Base-by-base conservation (phyloP, 2,113 vertebrate species). In the Seriola aureovittata region DNA sequence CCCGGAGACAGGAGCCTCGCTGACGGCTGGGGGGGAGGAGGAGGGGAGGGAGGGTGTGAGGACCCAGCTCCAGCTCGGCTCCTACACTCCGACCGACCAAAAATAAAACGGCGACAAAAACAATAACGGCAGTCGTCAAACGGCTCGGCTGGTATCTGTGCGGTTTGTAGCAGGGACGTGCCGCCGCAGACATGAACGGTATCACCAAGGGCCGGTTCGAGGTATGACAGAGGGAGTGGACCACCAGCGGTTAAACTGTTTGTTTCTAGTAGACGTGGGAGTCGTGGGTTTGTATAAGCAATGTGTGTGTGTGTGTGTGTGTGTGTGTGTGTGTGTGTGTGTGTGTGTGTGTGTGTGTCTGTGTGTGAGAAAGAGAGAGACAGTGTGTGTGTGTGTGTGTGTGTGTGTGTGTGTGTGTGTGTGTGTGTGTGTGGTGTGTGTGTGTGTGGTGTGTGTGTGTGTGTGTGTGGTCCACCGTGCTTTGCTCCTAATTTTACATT, bases 201-300 rank as follows among this genome's bases (percentile, higher is more conserved):
- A 95, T 96, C 93, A 93, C 93, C 93, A 95, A 95, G 93, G 85
- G 95, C 95, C 95, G 95, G 88, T 96, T 96, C 91, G 96, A 96
- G 96, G 96, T 96, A 95, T 87, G 90, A 83, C 87, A 74, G 44
- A 78, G 84, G 80, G 82, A 84, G 81, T 64, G 90, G 87, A 88
- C 87, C 82, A 59, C 70, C 78, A 78, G 25, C 73, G 77, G 78
- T 85, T 80, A 38, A 80, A 85, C 74, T 80, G 78, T 88, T 86
- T 82, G 81, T 78, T 80, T 74, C 84, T 70, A 84, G 40, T 79
- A 78, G 85, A 87, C 85, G 82, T 87, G 88, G 91, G 89, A 88
- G 88, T 86, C 88, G 75, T 86, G 82, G 75, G 77, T 54, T 84
- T 88, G 87, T 86, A 77, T 85, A 87, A 87, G 80, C 77, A 64